Conservation (phyloP, 2,888 invertebrate genomes). For the Sicus ferrugineus region DNA sequence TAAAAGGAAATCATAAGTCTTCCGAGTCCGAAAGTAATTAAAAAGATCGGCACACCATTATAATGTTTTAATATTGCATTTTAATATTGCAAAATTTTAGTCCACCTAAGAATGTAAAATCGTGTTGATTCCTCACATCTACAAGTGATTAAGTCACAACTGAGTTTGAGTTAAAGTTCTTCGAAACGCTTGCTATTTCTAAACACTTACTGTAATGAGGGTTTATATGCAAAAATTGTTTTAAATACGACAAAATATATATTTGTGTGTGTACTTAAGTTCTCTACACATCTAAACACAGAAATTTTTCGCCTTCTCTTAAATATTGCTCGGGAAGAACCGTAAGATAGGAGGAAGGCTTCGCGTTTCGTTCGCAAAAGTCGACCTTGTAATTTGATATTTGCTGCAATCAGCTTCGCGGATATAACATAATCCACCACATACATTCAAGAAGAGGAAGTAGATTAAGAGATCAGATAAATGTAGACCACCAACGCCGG, state of each 20-base stretch:
- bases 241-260: slow-evolving; percentile 32
- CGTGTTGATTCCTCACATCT: neutral
- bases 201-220: slow-evolving; percentile 23
- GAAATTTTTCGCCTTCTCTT: slow-evolving; percentile 9
- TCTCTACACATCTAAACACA: too few species aligned
- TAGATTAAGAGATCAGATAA: slow-evolving; percentile 50
- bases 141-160: neutral
- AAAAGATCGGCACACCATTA: neutral
- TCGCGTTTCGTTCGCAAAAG: neutral
- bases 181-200: slow-evolving; percentile 9
- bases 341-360: slow-evolving; percentile 2
- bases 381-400: neutral
- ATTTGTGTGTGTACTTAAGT: slow-evolving; percentile 7
- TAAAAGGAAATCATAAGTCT: neutral
- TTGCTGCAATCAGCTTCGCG: neutral
- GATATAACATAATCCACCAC: neutral
- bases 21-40: neutral
- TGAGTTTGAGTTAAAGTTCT: slow-evolving; percentile 1
- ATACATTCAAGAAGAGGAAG: slow-evolving; percentile 5
- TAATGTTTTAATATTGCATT: neutral
- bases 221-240: slow-evolving; percentile 22
- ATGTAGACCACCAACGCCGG: slow-evolving; percentile 11
- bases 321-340: slow-evolving; percentile 22
- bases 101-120: neutral
- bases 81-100: slow-evolving; percentile 19